Conservation (phyloP, 2,797 vertebrate genomes). For the Strix occidentalis region DNA sequence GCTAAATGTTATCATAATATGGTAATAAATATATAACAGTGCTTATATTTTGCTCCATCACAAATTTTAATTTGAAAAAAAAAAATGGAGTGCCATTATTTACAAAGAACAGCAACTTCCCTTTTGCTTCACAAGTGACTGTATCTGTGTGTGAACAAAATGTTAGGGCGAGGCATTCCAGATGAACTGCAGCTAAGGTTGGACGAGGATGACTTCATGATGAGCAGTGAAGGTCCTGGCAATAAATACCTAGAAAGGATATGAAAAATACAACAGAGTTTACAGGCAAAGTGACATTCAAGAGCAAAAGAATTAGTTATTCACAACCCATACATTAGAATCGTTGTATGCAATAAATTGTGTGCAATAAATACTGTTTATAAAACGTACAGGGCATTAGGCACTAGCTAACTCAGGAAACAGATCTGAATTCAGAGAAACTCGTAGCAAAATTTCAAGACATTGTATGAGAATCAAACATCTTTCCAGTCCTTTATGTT, state of each 20-base stretch:
- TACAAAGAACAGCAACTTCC: slow-evolving; percentile 55
- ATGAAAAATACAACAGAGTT: slow-evolving; percentile 47
- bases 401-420: neutral
- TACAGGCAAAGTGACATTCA: slow-evolving; percentile 36
- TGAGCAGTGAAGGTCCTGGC: slow-evolving; percentile 93
- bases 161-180: slow-evolving; percentile 83
- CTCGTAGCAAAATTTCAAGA: neutral
- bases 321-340: neutral
- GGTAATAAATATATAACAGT: slow-evolving; percentile 73
- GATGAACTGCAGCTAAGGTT: slow-evolving; percentile 84
- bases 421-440: neutral
- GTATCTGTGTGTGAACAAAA: slow-evolving; percentile 88
- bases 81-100: slow-evolving; percentile 62
- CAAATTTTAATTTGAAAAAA: slow-evolving; percentile 37
- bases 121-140: slow-evolving; percentile 86
- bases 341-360: neutral
- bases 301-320: neutral
- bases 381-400: neutral
- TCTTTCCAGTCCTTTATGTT: neutral
- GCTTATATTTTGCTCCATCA: slow-evolving; percentile 70
- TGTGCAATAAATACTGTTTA: neutral
- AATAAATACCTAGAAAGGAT: slow-evolving; percentile 89
- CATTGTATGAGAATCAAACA: neutral
- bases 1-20: slow-evolving; percentile 69
- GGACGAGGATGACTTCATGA: slow-evolving; percentile 89